Percentiles rank a stretch among this genome's conserved stretches.
These are phyloP conservation scores for Rallus limicola DNA, from an alignment of 2,113 vertebrate species.

Conservation along the genomic window DNA sequence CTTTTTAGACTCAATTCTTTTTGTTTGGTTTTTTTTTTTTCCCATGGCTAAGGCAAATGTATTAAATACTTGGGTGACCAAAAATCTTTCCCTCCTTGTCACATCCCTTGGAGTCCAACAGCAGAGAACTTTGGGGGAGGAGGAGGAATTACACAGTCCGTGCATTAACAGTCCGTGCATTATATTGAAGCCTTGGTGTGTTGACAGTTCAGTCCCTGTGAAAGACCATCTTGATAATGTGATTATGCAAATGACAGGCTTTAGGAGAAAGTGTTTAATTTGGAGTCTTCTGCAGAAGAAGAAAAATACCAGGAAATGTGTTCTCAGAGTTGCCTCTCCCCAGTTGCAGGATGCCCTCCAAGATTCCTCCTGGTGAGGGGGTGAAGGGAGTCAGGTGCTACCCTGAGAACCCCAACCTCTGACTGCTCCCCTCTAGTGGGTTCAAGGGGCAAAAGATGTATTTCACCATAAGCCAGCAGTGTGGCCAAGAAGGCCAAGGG, in stretches of 20 bases:
- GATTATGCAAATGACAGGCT: slow-evolving; percentile 42
- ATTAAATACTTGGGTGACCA: background rate
- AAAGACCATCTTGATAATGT: slow-evolving; percentile 20
- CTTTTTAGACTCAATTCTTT: background rate
- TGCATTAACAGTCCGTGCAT: background rate
- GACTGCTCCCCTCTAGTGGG: background rate
- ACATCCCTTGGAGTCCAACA: background rate
- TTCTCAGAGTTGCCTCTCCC: background rate
- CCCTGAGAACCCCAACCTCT: background rate
- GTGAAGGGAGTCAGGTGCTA: background rate
- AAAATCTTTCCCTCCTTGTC: background rate
- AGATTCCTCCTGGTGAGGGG: background rate
- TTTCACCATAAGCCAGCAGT: background rate
- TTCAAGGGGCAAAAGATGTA: accelerated
- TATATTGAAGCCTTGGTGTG: background rate
- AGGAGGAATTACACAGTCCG: background rate
- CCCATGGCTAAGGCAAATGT: background rate
- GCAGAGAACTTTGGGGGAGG: background rate
- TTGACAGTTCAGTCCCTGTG: background rate
- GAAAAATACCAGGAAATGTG: background rate
- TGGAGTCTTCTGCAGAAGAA: background rate
- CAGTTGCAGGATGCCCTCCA: background rate
- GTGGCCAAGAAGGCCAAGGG: too few relatives aligned
- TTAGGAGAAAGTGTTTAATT: slow-evolving; percentile 20
- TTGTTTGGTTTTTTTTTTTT: background rate